Evolutionary conservation across 1,140 invertebrate genomes (phyloP), one percentile per base, ranked within the genome.

Genomic region (Diorhabda carinulata): DNA sequence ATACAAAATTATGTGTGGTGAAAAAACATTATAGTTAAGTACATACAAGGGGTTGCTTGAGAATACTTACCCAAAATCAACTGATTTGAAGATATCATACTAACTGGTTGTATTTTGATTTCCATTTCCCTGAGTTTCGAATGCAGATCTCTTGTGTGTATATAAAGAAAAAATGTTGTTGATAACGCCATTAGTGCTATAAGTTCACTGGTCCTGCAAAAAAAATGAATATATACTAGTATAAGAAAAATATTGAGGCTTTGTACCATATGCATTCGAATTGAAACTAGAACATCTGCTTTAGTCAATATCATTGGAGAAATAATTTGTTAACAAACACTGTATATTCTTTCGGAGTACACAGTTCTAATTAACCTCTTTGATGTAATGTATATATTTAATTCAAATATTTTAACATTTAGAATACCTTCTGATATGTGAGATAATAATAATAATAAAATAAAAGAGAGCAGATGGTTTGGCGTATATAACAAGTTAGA

Each of bases 131-230:
- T 87, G 64, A 93, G 83, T 80, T 89, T 88, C 61, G 88, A 90
- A 81, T 90, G 91, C 59, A 93, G 81, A 78, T 92, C 91, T 74
- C 91, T 84, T 58, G 91, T 93, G 83, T 93, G 91, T 62, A 93
- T 83, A 78, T 92, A 92, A 72, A 93, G 86, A 80, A 92, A 93
- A 66, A 93, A 82, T 8, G 91, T 92, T 73, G 89, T 91, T 57
- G 91, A 92, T 58, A 93, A 87, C 6, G 91, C 91, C 72, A 92
- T 83, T 70, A 93, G 79, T 25, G 91, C 91, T 66, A 93, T 87
- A 74, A 93, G 82, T 81, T 93, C 91, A 76, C 87, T 89, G 52
- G 88, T 89, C 79, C 89, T 90, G 81, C 43, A 85, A 86, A 67
- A 65, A 70, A 69, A 60, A 43, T 40, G 8, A 61, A 66, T 2